Conservation (phyloP, 2,113 vertebrate species). For the Macroglossus sobrinus region DNA sequence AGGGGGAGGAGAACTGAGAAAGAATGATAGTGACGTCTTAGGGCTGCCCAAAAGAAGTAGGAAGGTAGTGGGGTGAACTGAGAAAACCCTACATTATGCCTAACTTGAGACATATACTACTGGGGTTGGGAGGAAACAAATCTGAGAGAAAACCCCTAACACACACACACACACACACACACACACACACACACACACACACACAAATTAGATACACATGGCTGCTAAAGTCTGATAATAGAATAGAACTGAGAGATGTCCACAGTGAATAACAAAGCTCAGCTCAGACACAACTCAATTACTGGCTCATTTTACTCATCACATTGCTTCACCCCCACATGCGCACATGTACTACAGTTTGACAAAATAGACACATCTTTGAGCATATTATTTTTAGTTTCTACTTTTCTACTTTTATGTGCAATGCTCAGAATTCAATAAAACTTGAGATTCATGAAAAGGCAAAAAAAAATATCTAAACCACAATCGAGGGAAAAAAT, state of each 20-base stretch:
- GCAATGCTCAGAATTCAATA: neutral
- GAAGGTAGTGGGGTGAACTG: neutral
- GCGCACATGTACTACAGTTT: neutral
- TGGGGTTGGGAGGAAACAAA: neutral
- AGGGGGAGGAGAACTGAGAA: neutral
- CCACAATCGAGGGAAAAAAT: neutral
- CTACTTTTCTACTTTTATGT: neutral
- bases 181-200: neutral
- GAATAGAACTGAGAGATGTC: neutral
- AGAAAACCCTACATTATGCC: neutral
- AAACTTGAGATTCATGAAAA: neutral
- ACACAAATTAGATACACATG: neutral
- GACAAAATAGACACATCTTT: neutral
- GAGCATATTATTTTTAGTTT: neutral
- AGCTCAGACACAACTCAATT: neutral
- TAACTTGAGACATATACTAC: neutral
- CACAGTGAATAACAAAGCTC: neutral
- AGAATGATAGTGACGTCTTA: neutral
- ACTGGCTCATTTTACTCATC: neutral
- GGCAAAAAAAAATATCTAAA: neutral
- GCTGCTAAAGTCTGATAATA: neutral
- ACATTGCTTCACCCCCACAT: neutral
- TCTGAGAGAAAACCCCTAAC: neutral
- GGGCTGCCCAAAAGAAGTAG: neutral
- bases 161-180: neutral